Evolutionary conservation across 2,888 invertebrate species (phyloP).

Genomic region (Iphiclides podalirius): DNA sequence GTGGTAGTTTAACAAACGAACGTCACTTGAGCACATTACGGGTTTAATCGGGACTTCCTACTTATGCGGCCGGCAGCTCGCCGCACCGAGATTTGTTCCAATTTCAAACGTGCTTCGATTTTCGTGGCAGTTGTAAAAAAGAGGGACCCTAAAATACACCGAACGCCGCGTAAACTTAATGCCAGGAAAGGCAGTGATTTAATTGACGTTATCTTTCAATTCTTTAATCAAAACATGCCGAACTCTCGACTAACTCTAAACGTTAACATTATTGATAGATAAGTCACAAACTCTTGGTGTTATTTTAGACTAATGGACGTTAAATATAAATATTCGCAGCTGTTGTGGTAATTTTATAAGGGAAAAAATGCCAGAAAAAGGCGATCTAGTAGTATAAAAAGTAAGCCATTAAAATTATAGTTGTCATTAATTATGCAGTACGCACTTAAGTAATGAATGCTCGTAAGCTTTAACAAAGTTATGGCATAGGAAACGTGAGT

Average conservation of each 20-base stretch:
- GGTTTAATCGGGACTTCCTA: conserved; percentile 75
- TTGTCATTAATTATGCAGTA: background rate
- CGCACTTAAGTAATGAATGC: background rate
- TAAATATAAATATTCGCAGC: background rate
- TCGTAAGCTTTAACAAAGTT: background rate
- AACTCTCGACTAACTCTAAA: too few relatives aligned
- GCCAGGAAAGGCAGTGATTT: too few relatives aligned
- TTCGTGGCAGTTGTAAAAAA: conserved; percentile 20
- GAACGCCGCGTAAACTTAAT: too few relatives aligned
- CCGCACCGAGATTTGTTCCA: conserved; percentile 74
- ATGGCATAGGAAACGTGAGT: conserved; percentile 3
- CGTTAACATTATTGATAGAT: too few relatives aligned
- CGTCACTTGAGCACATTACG: conserved; percentile 76
- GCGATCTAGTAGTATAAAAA: background rate
- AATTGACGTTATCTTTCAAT: too few relatives aligned
- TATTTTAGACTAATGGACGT: too few relatives aligned
- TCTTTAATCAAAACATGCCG: too few relatives aligned
- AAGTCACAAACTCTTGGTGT: too few relatives aligned
- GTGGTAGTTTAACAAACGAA: conserved; percentile 49
- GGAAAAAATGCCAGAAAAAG: background rate
- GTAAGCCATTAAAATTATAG: background rate
- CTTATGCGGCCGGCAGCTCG: conserved; percentile 56
- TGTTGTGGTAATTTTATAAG: too few relatives aligned
- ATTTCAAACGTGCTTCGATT: conserved; percentile 49
- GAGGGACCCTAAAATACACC: background rate